Percentiles rank a stretch among this genome's conserved stretches.
Evolutionary conservation across 2,797 vertebrate genomes (phyloP).

Genomic region (Pantherophis alleghaniensis): DNA sequence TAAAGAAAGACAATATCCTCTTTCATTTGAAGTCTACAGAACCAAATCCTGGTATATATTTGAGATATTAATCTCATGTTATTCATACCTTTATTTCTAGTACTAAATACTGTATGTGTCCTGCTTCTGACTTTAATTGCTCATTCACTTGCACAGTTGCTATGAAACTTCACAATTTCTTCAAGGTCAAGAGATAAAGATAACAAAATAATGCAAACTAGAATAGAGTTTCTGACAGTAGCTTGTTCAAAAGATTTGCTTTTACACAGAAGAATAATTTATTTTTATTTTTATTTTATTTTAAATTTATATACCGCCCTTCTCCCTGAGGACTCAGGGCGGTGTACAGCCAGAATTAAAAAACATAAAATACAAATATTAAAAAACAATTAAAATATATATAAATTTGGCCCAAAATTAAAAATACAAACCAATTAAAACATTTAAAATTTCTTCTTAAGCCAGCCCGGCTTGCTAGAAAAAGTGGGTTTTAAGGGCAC

Average conservation of each 20-base stretch:
- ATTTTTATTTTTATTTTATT: too few species aligned
- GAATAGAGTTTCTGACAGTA: not conserved
- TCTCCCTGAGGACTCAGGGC: too few species aligned
- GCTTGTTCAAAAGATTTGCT: not conserved
- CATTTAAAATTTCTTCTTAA: too few species aligned
- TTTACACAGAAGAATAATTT: not conserved
- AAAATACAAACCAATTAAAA: too few species aligned
- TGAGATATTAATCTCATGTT: not conserved
- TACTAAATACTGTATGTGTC: not conserved
- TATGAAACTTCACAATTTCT: not conserved
- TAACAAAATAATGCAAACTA: not conserved
- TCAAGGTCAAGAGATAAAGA: not conserved
- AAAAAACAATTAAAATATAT: too few species aligned
- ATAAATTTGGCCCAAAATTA: too few species aligned
- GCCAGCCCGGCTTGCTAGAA: too few species aligned
- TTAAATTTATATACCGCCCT: too few species aligned
- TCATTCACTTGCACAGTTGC: not conserved
- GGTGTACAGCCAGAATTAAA: too few species aligned
- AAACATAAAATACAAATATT: too few species aligned
- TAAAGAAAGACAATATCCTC: slow-evolving; percentile 2
- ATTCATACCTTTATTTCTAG: slow-evolving; percentile 17
- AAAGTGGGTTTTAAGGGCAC: too few species aligned
- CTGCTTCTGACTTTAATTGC: not conserved
- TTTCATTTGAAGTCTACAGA: not conserved
- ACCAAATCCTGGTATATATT: slow-evolving; percentile 9